Percentiles rank a stretch among this genome's conserved stretches.
These are phyloP conservation scores for Amphilophus citrinellus DNA, from an alignment of 2,113 vertebrate genomes.

Conservation along the genomic window DNA sequence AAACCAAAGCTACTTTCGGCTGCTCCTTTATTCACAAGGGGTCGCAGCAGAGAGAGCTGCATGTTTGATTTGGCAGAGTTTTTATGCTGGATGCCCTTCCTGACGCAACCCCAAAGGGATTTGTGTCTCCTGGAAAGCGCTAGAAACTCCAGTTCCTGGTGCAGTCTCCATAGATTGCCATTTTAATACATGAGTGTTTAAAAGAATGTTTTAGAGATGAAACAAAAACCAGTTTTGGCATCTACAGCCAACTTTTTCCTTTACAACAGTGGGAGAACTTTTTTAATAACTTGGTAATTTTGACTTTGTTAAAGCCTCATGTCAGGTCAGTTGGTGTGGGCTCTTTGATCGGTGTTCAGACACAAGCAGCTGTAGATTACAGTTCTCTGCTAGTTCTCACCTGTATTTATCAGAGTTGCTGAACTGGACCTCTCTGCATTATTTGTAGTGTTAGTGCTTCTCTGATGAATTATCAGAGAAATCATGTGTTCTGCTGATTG, in stretches of 20 bases:
- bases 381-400: no score
- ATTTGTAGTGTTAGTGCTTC: not conserved
- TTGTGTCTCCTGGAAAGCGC: not conserved
- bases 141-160: not conserved
- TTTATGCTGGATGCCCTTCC: not conserved
- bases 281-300: no score
- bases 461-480: not conserved
- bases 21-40: accelerated
- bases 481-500: not conserved
- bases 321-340: no score
- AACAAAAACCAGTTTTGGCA: not conserved
- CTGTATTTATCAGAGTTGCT: not conserved
- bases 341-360: no score
- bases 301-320: no score
- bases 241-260: not conserved
- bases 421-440: not conserved
- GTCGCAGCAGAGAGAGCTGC: not conserved
- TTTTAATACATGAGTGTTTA: not conserved
- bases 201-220: not conserved
- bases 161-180: not conserved
- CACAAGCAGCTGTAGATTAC: no score
- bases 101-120: accelerated
- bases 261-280: not conserved
- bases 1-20: not conserved
- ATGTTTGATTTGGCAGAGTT: not conserved